Evolutionary conservation across 2,113 vertebrate species (phyloP).

Genomic region (Catharus bicknelli): DNA sequence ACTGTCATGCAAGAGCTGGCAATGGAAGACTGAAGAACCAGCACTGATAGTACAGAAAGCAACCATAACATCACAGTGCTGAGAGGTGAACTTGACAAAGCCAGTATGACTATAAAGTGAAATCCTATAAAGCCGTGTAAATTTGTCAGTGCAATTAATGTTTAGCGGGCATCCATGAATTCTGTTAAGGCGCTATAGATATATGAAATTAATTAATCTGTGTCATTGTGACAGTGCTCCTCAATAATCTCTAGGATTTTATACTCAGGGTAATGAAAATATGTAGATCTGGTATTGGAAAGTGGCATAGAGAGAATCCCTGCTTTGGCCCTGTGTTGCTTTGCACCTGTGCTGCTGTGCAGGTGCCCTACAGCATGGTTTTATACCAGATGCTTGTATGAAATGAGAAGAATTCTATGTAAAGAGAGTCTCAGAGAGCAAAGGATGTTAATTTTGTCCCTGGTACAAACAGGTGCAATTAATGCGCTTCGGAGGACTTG

Average conservation of each 20-base stretch:
- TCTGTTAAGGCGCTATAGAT: not conserved
- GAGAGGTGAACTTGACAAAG: not conserved
- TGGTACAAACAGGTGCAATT: not conserved
- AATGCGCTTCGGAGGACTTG: fast-evolving
- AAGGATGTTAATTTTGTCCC: not conserved
- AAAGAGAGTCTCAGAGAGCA: not conserved
- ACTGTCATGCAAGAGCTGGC: not conserved
- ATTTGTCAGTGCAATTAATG: not conserved
- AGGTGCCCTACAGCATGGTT: not conserved
- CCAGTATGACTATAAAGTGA: not conserved
- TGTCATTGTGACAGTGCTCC: not conserved
- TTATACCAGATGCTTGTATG: fast-evolving
- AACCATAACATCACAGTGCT: not conserved
- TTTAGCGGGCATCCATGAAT: not conserved
- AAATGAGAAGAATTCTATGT: not conserved
- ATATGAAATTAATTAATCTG: not conserved
- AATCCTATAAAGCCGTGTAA: not conserved
- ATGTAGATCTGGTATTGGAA: not conserved
- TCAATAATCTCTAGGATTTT: not conserved
- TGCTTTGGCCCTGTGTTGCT: not conserved
- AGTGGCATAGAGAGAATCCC: not conserved
- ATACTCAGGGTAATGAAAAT: not conserved
- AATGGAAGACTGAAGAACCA: not conserved
- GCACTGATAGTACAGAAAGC: not conserved
- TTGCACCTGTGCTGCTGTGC: not conserved